Evolutionary conservation across 2,113 vertebrate species (phyloP), one percentile per base, ranked within the genome.

Genomic region (Eurypyga helias): DNA sequence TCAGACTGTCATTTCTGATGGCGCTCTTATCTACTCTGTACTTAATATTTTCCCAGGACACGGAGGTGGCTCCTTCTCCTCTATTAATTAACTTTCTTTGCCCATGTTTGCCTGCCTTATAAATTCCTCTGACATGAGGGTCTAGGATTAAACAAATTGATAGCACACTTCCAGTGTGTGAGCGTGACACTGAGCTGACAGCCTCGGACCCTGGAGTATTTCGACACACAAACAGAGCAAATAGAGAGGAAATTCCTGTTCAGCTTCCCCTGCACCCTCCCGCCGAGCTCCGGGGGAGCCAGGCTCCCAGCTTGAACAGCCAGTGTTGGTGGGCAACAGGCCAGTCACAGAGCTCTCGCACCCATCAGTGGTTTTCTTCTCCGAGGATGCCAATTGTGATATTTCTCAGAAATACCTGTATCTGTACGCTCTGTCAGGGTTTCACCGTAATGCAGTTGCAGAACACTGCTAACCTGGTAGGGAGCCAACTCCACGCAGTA

Each of bases 31-130:
- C 92, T 93, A n/a, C 65, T 92, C 52, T 66, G 7, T 71, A 34
- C 69, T 92, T 83, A 86, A 10, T 69, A 77, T 91, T 95, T 93
- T 95, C 85, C 81, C 86, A 83, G 83, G 75, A 82, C 75, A 48
- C 0, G 0, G 60, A 79, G 43, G 86, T 93, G 83, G 28, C 62
- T 92, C 79, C 80, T 86, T 73, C 60, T 87, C 54, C 78, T 89
- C 89, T 91, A 69, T 93, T 96, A 97, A 97, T 96, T 91, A 95
- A 83, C 65, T 86, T 90, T 70, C 89, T 92, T 96, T 87, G 36
- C 60, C 65, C 21, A 1, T 70, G 57, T 93, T 95, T 94, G 84
- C 61, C 72, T 94, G 70, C 57, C 43, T 90, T 96, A 89, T 64
- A 73, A 95, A 89, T 79, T 82, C 86, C 52, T 93, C 76, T 89